A percentile compares a stretch with the other conserved stretches of the same genome.
Conservation (phyloP, 2,113 vertebrate genomes). For the Polypterus senegalus region DNA sequence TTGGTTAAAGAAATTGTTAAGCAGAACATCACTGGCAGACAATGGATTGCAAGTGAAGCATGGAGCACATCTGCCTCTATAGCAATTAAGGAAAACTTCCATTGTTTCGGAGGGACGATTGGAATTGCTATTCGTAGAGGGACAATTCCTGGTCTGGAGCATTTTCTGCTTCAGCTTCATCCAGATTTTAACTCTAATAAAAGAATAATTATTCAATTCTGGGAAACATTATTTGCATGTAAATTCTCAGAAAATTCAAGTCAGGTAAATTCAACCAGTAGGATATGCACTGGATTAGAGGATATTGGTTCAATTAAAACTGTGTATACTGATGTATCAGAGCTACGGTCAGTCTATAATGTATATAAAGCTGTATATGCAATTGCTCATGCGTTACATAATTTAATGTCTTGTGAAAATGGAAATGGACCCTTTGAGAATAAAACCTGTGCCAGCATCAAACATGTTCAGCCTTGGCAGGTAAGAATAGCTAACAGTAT, state of each 20-base stretch:
- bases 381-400: constrained; percentile 35
- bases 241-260: constrained; percentile 15
- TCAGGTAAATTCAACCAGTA: background rate
- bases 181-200: constrained; percentile 19
- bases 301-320: constrained; percentile 22
- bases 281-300: constrained; percentile 29
- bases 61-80: constrained; percentile 30
- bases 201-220: constrained; percentile 30
- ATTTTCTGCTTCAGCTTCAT: constrained; percentile 26
- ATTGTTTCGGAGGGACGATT: constrained; percentile 28
- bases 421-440: constrained; percentile 22
- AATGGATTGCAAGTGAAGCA: constrained; percentile 39
- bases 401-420: constrained; percentile 26
- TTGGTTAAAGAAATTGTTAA: constrained; percentile 29
- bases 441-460: constrained; percentile 23
- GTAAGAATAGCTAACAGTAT: constrained; percentile 13
- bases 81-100: constrained; percentile 16
- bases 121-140: constrained; percentile 34
- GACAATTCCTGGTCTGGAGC: constrained; percentile 27
- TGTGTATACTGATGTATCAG: constrained; percentile 30
- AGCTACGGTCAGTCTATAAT: constrained; percentile 32
- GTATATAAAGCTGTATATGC: constrained; percentile 40
- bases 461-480: constrained; percentile 25
- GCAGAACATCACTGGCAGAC: constrained; percentile 30
- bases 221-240: constrained; percentile 38